These are phyloP conservation scores for Tenualosa ilisha DNA, from an alignment of 2,797 vertebrate genomes.

Conservation along the genomic window DNA sequence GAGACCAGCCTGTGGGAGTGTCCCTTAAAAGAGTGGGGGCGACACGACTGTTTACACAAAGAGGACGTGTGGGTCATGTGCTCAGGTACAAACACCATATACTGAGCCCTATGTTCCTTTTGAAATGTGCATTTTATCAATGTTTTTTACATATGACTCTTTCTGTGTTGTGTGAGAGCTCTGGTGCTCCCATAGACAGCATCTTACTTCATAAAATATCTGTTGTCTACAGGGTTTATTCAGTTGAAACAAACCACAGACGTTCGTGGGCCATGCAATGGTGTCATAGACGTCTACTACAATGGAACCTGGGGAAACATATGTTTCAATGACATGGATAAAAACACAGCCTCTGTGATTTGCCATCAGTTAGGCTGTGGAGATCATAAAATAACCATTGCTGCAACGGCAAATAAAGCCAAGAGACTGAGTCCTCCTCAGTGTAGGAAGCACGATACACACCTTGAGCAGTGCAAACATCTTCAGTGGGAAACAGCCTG, in stretches of 20 bases:
- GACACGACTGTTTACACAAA: constrained; percentile 39
- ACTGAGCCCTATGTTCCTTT: too few relatives aligned
- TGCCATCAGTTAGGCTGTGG: constrained; percentile 24
- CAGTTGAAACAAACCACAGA: neutral
- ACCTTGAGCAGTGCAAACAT: neutral
- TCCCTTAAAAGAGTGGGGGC: constrained; percentile 36
- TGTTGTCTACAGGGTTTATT: neutral
- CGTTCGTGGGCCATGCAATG: neutral
- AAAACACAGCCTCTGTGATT: neutral
- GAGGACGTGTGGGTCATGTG: constrained; percentile 46
- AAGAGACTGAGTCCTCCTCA: neutral
- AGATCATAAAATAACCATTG: neutral
- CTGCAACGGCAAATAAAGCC: neutral
- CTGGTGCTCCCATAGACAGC: too few relatives aligned
- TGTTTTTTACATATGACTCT: too few relatives aligned
- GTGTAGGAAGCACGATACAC: neutral
- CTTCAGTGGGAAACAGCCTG: neutral
- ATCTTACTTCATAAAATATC: neutral
- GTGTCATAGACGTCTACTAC: constrained; percentile 9
- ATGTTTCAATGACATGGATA: neutral
- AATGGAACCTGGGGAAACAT: constrained; percentile 25
- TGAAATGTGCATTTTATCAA: too few relatives aligned
- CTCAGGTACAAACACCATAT: constrained; percentile 31
- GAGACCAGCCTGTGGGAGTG: constrained; percentile 46
- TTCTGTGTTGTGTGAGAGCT: too few relatives aligned